Conservation (phyloP, 2,888 invertebrate genomes). For the Prosopocoilus inquinatus region DNA sequence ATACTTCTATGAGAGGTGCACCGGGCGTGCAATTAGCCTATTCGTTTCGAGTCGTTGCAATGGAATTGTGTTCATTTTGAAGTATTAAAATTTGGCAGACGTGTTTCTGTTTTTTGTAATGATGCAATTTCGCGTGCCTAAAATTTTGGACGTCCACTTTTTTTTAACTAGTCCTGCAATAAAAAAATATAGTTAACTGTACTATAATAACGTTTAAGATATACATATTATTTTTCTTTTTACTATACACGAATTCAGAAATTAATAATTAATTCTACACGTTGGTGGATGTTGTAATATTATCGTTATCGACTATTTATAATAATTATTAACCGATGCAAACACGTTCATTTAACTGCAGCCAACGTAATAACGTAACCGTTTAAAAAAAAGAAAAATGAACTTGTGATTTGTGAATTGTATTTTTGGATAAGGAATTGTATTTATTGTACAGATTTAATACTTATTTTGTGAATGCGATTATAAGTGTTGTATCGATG, state of each 20-base stretch:
- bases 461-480: constrained; percentile 50
- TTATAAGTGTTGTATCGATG: constrained; percentile 38
- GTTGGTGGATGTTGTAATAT: constrained; percentile 18
- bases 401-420: constrained; percentile 40
- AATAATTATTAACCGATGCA: neutral
- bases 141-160: no score
- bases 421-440: constrained; percentile 48
- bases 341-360: no score
- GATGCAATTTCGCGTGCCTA: no score
- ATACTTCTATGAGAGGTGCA: neutral
- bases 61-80: no score
- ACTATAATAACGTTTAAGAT: neutral
- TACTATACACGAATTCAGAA: no score
- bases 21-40: no score
- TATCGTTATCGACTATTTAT: no score
- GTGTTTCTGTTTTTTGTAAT: neutral
- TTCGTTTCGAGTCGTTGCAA: no score
- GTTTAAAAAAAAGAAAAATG: constrained; percentile 14
- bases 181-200: constrained; percentile 5
- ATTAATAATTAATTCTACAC: neutral
- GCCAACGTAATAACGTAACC: no score
- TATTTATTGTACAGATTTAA: constrained; percentile 47
- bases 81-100: neutral
- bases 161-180: no score
- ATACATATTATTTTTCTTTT: no score